These are phyloP conservation scores for Ancistrus triradiatus DNA, from an alignment of 2,113 vertebrate genomes.

Conservation along the genomic window DNA sequence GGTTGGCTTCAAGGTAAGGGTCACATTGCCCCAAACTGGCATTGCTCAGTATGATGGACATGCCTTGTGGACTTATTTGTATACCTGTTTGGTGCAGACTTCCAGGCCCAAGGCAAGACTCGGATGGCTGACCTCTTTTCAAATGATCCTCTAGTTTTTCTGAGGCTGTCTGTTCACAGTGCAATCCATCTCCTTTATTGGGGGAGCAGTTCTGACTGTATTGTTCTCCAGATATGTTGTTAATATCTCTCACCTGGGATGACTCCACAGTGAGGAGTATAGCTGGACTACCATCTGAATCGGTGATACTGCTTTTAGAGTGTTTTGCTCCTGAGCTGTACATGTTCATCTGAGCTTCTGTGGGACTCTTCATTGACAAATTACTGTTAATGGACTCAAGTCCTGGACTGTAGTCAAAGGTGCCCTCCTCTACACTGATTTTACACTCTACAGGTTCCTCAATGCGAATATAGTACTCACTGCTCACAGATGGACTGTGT, in stretches of 20 bases:
- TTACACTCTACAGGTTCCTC: conserved; percentile 81
- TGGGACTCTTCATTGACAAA: conserved; percentile 45
- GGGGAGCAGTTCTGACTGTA: conserved; percentile 52
- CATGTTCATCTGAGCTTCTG: conserved; percentile 47
- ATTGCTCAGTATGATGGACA: conserved; percentile 64
- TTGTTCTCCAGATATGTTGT: conserved; percentile 42
- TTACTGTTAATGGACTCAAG: conserved; percentile 55
- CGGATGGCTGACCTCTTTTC: conserved; percentile 42
- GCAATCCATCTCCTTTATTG: conserved; percentile 40
- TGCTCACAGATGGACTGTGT: conserved; percentile 89
- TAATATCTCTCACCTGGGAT: conserved; percentile 62
- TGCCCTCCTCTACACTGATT: conserved; percentile 74
- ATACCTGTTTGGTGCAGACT: conserved; percentile 46
- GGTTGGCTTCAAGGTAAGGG: conserved; percentile 62
- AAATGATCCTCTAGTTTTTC: conserved; percentile 42
- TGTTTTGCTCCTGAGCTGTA: conserved; percentile 65
- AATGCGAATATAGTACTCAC: conserved; percentile 95
- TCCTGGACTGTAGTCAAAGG: conserved; percentile 69
- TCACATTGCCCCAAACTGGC: conserved; percentile 68
- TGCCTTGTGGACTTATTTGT: conserved; percentile 66
- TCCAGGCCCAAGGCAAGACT: conserved; percentile 49
- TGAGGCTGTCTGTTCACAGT: conserved; percentile 53
- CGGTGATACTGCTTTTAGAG: conserved; percentile 49
- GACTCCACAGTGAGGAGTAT: conserved; percentile 77
- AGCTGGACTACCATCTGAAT: conserved; percentile 71